Evolutionary conservation across 2,888 invertebrate genomes (phyloP), one percentile per base, ranked within the genome.

Genomic region (Dryococelus australis): DNA sequence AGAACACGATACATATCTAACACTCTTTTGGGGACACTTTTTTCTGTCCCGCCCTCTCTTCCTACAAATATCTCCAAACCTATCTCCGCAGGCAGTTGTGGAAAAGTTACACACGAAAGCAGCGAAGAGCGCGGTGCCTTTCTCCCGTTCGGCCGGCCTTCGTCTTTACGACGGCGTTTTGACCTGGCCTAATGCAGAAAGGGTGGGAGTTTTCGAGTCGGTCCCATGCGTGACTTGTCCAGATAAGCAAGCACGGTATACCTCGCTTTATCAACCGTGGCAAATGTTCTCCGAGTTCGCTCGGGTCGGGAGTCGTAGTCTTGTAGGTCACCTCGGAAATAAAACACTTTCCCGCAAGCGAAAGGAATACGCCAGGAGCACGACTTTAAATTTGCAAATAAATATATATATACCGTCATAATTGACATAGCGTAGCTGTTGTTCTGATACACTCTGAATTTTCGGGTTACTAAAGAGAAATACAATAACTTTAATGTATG

Each of bases 181-280:
- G 65, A 65, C 65, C 65, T 65, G 65, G 65, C 65, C 65, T 65
- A 65, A 65, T 65, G n/a, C 65, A 65, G 65, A 65, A 65, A 65
- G 65, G 2, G 8, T 65, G 65, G 65, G 24, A 65, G 65, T 65
- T 65, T 65, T 65, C 0, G 65, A 65, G 65, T n/a, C 24, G n/a
- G 20, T 20, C n/a, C 24, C 65, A 65, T 65, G 65, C 65, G 65
- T 65, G 65, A 65, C 65, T 65, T 65, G 65, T 65, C 65, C 24
- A 65, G 65, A 65, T 65, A 65, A 65, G 65, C 65, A 65, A 65
- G 65, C 65, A 65, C 65, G 65, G 65, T 65, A 65, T 65, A n/a
- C n/a, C 65, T 24, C 65, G 65, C 65, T 65, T n/a, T 65, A 65
- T 65, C 65, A 65, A 65, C 65, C 65, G 65, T n/a, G 24, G 65